These are phyloP conservation scores for Ifrita kowaldi DNA, from an alignment of 2,113 vertebrate species.

Conservation along the genomic window DNA sequence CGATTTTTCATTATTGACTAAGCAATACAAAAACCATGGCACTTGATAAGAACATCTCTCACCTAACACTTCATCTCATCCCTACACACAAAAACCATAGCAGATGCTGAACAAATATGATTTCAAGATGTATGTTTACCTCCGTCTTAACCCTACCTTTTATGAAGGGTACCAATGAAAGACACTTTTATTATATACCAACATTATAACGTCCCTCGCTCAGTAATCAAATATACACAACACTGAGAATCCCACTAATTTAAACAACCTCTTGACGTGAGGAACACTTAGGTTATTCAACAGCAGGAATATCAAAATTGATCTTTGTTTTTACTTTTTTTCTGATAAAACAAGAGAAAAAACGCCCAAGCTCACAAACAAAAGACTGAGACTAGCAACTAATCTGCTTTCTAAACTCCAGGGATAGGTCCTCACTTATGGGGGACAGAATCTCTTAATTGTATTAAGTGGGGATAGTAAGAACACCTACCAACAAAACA, in stretches of 20 bases:
- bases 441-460: background rate
- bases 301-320: background rate
- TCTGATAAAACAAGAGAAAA: background rate
- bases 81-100: background rate
- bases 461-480: background rate
- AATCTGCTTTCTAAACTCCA: background rate
- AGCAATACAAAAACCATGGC: background rate
- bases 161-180: background rate
- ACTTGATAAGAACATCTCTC: background rate
- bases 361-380: fast-evolving
- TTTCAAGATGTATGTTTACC: background rate
- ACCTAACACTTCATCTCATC: background rate
- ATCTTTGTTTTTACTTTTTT: background rate
- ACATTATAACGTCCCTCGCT: background rate
- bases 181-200: background rate
- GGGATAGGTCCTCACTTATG: background rate
- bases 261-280: background rate
- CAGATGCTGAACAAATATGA: background rate
- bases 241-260: background rate
- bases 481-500: background rate
- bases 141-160: background rate
- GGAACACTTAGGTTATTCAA: background rate
- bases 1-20: background rate
- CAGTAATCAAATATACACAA: background rate
- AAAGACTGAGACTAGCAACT: background rate